phyloP scores from a whole-genome alignment of 2,888 invertebrate species.

The Buathra laborator region DNA sequence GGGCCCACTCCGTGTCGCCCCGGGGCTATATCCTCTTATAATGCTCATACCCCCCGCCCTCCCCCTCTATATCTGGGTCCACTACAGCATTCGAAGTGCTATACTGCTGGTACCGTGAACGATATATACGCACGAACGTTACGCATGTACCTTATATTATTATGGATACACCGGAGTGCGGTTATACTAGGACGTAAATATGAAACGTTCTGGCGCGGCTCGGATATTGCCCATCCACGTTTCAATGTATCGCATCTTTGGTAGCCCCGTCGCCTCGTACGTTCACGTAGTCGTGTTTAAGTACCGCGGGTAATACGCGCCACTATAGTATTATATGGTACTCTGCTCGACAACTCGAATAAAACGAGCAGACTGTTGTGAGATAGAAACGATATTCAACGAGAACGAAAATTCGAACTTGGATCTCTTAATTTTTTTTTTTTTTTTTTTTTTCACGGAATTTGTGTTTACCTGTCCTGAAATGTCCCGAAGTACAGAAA shows the following conservation, averaged over 20 bases:
- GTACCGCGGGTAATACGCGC: background rate
- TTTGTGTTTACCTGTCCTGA: conserved; percentile 15
- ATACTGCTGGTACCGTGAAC: background rate
- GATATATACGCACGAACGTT: conserved; percentile 19
- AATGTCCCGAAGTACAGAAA: background rate
- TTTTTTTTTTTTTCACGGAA: background rate
- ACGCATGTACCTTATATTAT: conserved; percentile 44
- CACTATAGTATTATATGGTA: background rate
- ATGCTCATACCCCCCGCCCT: conserved; percentile 5
- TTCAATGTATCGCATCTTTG: conserved; percentile 3
- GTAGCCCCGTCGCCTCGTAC: background rate
- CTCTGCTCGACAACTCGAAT: background rate
- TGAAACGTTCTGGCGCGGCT: conserved; percentile 48
- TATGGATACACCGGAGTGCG: conserved; percentile 44
- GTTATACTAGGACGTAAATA: conserved; percentile 57
- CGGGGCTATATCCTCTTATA: conserved; percentile 66
- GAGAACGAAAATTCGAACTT: conserved; percentile 16
- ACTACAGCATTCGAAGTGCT: background rate
- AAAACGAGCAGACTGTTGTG: background rate
- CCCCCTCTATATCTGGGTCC: background rate
- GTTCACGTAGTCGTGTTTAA: conserved; percentile 15
- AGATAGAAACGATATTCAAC: conserved; percentile 5
- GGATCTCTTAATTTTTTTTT: conserved; percentile 5
- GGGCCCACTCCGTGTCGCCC: conserved; percentile 74
- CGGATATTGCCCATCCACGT: conserved; percentile 48